phyloP scores from a whole-genome alignment of 2,888 invertebrate species.

The Pyrocoelia pectoralis region DNA sequence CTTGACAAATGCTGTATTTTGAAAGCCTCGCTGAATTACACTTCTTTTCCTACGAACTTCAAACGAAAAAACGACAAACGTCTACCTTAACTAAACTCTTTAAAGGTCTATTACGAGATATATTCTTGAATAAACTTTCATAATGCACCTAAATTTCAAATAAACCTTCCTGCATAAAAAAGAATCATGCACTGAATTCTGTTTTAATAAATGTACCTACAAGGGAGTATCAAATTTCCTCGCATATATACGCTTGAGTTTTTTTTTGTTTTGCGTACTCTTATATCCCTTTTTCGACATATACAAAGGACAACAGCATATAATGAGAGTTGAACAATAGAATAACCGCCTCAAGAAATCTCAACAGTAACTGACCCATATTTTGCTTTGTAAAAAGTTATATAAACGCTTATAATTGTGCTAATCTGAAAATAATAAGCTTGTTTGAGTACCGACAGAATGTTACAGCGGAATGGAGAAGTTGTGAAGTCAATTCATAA shows the following conservation, averaged over 20 bases:
- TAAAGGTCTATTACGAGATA: background rate
- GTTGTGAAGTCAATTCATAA: too few relatives aligned
- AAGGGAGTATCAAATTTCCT: background rate
- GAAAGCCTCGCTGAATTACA: slow-evolving; percentile 29
- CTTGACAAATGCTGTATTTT: slow-evolving; percentile 52
- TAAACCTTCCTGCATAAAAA: background rate
- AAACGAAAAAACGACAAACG: slow-evolving; percentile 9
- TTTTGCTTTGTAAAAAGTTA: background rate
- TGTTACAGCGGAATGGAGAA: too few relatives aligned
- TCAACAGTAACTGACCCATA: slow-evolving; percentile 8
- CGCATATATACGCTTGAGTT: background rate
- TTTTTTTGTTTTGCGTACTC: background rate
- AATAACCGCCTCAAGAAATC: background rate
- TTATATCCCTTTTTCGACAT: background rate
- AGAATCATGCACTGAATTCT: background rate
- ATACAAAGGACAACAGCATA: slow-evolving; percentile 1
- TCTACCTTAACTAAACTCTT: background rate
- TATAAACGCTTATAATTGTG: background rate
- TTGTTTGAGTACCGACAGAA: too few relatives aligned
- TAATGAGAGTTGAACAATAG: slow-evolving; percentile 4
- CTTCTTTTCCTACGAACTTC: slow-evolving; percentile 21
- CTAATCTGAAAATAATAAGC: background rate
- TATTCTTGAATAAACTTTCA: slow-evolving; percentile 5
- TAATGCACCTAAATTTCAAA: slow-evolving; percentile 3
- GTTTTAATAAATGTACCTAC: background rate